Percentiles rank a stretch among this genome's conserved stretches.
Conservation (phyloP, 2,888 invertebrate genomes). For the Drosophila ezoana region DNA sequence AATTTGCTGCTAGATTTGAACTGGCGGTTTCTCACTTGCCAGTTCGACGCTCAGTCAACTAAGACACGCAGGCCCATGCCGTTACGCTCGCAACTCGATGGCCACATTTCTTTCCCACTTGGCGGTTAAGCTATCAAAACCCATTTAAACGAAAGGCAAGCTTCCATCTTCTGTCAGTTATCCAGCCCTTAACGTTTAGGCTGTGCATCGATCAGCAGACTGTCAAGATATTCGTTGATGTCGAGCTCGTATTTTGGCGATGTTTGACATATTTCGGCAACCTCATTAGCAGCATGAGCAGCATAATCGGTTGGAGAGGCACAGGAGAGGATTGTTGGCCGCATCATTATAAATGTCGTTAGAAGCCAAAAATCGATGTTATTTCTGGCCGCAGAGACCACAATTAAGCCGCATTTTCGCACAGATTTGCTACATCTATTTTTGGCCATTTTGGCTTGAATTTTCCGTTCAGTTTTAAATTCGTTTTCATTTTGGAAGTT, state of each 20-base stretch:
- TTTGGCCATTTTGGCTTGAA: conserved; percentile 11
- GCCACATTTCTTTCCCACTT: too few species aligned
- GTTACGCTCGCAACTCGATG: too few species aligned
- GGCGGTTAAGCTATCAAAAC: too few species aligned
- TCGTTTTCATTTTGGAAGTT: conserved; percentile 22
- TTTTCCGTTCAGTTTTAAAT: conserved; percentile 15
- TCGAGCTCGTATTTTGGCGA: background rate
- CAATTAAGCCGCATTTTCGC: conserved; percentile 49
- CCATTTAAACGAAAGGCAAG: too few species aligned
- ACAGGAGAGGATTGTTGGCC: conserved; percentile 15
- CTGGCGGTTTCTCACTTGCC: too few species aligned
- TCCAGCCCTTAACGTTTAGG: too few species aligned
- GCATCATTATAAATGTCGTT: conserved; percentile 45
- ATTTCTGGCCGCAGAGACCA: conserved; percentile 33
- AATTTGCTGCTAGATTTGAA: too few species aligned
- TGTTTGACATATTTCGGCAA: conserved; percentile 21
- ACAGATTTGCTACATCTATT: conserved; percentile 27
- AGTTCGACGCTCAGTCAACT: too few species aligned
- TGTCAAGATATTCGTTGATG: too few species aligned
- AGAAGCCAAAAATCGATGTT: conserved; percentile 29
- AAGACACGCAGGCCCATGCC: too few species aligned
- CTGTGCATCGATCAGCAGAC: too few species aligned
- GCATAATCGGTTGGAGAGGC: conserved; percentile 8
- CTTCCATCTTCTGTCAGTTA: too few species aligned
- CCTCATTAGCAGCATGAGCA: conserved; percentile 44